Conservation (phyloP, 2,797 vertebrate species). For the Lates japonicus region DNA sequence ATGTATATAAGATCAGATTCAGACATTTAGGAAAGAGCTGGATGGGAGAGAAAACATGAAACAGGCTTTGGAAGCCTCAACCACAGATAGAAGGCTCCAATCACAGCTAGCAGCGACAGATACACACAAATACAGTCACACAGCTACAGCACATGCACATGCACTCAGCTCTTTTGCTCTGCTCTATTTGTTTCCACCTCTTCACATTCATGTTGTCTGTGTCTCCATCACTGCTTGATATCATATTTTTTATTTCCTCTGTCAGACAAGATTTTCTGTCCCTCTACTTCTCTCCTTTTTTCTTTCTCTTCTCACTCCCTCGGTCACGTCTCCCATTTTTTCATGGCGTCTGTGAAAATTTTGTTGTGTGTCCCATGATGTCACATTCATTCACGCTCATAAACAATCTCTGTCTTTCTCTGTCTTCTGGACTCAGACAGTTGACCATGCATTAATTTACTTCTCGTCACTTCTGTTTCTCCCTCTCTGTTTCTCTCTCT, state of each 20-base stretch:
- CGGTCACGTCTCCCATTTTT: conserved; percentile 46
- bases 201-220: conserved; percentile 67
- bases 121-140: conserved; percentile 15
- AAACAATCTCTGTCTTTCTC: conserved; percentile 77
- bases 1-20: conserved; percentile 5
- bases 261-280: conserved; percentile 63
- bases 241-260: conserved; percentile 67
- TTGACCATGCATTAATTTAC: conserved; percentile 87
- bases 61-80: conserved; percentile 33
- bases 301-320: conserved; percentile 39
- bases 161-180: conserved; percentile 67
- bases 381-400: conserved; percentile 70
- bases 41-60: conserved; percentile 34
- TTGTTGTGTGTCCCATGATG: conserved; percentile 48
- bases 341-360: conserved; percentile 49
- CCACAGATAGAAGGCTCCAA: conserved; percentile 29
- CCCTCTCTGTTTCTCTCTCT: conserved; percentile 61
- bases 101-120: conserved; percentile 46
- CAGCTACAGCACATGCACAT: conserved; percentile 36
- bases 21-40: conserved; percentile 26
- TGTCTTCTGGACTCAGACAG: conserved; percentile 83
- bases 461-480: conserved; percentile 86
- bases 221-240: conserved; percentile 70
- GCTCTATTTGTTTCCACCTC: conserved; percentile 75
- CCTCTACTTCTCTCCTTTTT: conserved; percentile 50